A percentile compares a stretch with the other conserved stretches of the same genome.
phyloP scores from a whole-genome alignment of 2,113 vertebrate species.

The Rousettus leschenaultii region DNA sequence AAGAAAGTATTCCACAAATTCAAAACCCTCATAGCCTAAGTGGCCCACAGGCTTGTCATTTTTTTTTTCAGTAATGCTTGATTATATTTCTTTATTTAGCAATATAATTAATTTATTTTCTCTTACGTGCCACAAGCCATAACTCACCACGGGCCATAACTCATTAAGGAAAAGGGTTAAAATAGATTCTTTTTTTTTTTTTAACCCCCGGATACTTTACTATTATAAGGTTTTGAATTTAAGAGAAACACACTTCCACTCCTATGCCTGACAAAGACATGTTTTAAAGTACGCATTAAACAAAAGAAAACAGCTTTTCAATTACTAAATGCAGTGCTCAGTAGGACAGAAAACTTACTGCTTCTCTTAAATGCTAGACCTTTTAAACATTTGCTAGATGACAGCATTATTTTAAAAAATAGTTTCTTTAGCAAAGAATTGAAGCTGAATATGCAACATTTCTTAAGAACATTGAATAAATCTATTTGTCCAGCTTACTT shows the following conservation, averaged over 20 bases:
- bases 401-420: constrained; percentile 72
- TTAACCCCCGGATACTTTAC: constrained; percentile 47
- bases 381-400: constrained; percentile 80
- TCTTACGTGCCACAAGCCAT: neutral
- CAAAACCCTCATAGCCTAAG: neutral
- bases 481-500: constrained; percentile 85
- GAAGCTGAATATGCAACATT: constrained; percentile 83
- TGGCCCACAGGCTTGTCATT: neutral
- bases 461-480: constrained; percentile 83
- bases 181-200: constrained; percentile 58
- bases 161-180: constrained; percentile 61
- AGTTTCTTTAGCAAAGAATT: constrained; percentile 82
- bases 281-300: constrained; percentile 73
- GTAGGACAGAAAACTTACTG: constrained; percentile 71
- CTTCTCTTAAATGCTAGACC: constrained; percentile 74
- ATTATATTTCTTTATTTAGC: constrained; percentile 6
- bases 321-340: constrained; percentile 71
- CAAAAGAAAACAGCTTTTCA: constrained; percentile 72
- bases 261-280: constrained; percentile 64
- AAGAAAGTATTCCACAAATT: constrained; percentile 23
- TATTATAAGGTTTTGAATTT: constrained; percentile 72
- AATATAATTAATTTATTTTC: constrained; percentile 31
- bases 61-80: neutral
- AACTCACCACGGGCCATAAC: neutral
- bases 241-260: constrained; percentile 61